Evolutionary conservation across 1,140 invertebrate species (phyloP), one percentile per base, ranked within the genome.

Genomic region (Maniola jurtina): DNA sequence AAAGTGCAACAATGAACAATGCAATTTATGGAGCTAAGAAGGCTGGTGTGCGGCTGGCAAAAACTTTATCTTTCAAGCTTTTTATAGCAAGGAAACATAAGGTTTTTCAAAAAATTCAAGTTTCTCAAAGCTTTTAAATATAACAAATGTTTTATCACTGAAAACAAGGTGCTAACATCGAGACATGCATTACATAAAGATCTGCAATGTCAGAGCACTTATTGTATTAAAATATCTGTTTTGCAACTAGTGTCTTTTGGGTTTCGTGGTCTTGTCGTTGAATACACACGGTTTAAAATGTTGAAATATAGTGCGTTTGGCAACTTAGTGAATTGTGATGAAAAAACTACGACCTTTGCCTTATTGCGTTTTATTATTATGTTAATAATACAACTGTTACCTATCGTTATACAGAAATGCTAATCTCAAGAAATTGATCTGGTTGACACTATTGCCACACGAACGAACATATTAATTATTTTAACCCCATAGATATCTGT

Each of bases 301-400:
- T 74, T 61, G 78, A 73, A 76, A 80, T 71, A 47, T 67, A 42
- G n/a, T 25, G 15, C 13, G 61, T 80, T 76, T 76, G 36, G 73
- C 69, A 80, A 80, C 59, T 15, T 48, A 61, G 45, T 56, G 61
- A 73, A 67, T 72, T 71, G 68, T 78, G 78, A 78, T 74, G 76
- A 76, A 76, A 72, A 78, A 68, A 65, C 54, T 61, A 13, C 68
- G 66, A 80, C 76, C 78, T 78, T 74, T 78, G 48, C 61, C 64
- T 67, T 71, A 63, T 67, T 66, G 40, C 54, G 42, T 45, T 70
- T 69, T 42, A 68, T 70, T 70, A 69, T 75, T 71, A 72, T 69
- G 71, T 61, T 48, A 70, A 4, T 69, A 59, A 16, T 9, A 52
- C 48, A 52, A 2, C 48, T 8, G 1, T 25, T 52, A 8, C 14